Conservation (phyloP, 2,888 invertebrate species). For the Cotesia congregata region DNA sequence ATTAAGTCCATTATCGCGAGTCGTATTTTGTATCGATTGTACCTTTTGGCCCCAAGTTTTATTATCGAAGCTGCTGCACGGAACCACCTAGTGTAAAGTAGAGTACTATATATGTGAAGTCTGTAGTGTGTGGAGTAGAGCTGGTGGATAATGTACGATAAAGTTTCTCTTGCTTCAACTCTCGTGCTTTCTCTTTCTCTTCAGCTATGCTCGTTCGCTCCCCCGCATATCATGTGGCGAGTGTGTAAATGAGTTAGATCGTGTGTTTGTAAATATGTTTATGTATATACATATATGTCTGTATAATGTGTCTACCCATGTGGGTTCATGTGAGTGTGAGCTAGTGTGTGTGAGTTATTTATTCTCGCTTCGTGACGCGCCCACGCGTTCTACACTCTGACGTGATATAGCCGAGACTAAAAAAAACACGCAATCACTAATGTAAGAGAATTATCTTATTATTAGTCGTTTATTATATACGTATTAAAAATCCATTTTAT, state of each 20-base stretch:
- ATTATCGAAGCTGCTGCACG: slow-evolving; percentile 29
- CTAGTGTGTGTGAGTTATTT: slow-evolving; percentile 7
- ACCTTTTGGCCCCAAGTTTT: slow-evolving; percentile 23
- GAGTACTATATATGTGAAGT: neutral
- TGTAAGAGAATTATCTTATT: slow-evolving; percentile 1
- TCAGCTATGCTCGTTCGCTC: slow-evolving; percentile 18
- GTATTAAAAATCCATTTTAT: neutral
- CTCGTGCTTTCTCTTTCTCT: slow-evolving; percentile 28
- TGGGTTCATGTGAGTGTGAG: neutral
- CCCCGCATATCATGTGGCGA: slow-evolving; percentile 31
- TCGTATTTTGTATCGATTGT: slow-evolving; percentile 30
- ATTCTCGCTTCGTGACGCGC: slow-evolving; percentile 19
- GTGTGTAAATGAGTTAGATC: neutral
- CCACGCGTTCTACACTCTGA: slow-evolving; percentile 31
- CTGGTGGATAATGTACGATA: slow-evolving; percentile 42
- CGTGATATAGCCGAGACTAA: slow-evolving; percentile 37
- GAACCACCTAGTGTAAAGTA: slow-evolving; percentile 29
- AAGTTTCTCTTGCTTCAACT: slow-evolving; percentile 38
- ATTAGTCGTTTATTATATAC: neutral
- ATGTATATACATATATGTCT: neutral
- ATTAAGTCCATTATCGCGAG: slow-evolving; percentile 30
- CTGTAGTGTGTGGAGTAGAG: neutral
- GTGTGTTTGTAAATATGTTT: slow-evolving; percentile 1
- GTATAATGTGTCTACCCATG: too few species aligned
- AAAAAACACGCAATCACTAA: slow-evolving; percentile 16